Conservation (phyloP, 1,140 invertebrate genomes). For the Sesamia nonagrioides region DNA sequence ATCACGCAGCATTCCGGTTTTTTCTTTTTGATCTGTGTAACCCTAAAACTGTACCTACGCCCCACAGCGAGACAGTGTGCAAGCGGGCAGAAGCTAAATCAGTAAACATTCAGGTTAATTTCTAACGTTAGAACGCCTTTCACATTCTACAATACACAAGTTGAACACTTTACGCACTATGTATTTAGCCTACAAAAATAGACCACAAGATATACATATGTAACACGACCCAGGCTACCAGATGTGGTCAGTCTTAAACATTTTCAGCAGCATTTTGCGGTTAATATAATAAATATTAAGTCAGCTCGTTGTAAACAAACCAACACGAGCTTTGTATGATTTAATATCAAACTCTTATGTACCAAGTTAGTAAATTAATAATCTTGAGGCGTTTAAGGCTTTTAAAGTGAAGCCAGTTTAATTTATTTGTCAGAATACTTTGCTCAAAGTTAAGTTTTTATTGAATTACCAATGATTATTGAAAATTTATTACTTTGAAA, state of each 20-base stretch:
- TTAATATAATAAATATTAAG: slow-evolving; percentile 30
- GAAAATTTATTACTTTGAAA: not conserved
- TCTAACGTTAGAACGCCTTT: not conserved
- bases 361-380: not conserved
- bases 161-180: not conserved
- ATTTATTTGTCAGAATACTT: not conserved
- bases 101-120: not conserved
- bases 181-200: not conserved
- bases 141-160: not conserved
- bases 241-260: slow-evolving; percentile 23
- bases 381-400: not conserved
- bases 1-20: too few relatives aligned
- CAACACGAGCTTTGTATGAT: not conserved
- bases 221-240: slow-evolving; percentile 13
- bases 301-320: slow-evolving; percentile 18
- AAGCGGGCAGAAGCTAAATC: too few relatives aligned
- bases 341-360: slow-evolving; percentile 16
- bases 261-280: slow-evolving; percentile 19
- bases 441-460: not conserved
- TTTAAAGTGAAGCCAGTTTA: not conserved
- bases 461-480: not conserved
- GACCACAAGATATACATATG: slow-evolving; percentile 4
- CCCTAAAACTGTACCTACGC: too few relatives aligned
- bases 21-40: too few relatives aligned
- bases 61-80: too few relatives aligned